Evolutionary conservation across 2,888 invertebrate genomes (phyloP), one percentile per base, ranked within the genome.

Genomic region (Gymnosoma rotundatum): DNA sequence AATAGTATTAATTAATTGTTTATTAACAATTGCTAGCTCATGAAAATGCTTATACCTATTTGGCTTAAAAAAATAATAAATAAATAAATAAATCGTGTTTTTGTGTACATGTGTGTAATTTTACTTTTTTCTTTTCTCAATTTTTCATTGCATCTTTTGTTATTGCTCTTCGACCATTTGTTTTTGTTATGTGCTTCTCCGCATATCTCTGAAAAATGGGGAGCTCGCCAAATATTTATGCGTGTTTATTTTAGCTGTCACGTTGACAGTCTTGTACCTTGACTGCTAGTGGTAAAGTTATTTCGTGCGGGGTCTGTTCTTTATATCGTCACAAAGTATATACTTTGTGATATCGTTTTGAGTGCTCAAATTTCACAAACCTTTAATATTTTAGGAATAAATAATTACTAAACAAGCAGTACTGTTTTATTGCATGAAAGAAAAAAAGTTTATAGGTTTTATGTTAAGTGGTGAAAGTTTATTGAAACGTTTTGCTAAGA

Each of bases 231-330:
- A 60, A 67, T 84, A 78, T 50, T 58, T 64, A 48, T 69, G 52
- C 48, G 42, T 72, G 64, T 64, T 67, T 63, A 66, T 70, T 83
- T 63, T 45, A 74, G 70, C 85, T 85, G 86, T 86, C 87, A 87
- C 60, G 70, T 74, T 86, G 86, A 86, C 86, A 87, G 87, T 86
- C 60, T 84, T 80, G 75, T 79, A 78, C 74, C 63, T 64, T 84
- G 78, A 76, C 80, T 86, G 83, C 60, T 75, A 60, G 75, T 74
- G 83, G 83, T 86, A 21, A 48, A 63, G 60, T 9, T 58, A 56
- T 72, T 78, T 54, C 70, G 21, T 45, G 60, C 69, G 81, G 81
- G 20, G 1, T 52, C 18, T 52, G 7, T 16, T 20, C 6, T 18
- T 42, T 12, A 42, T 42, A 6, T 42, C n/a, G n/a, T n/a, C n/a